Base-by-base conservation (phyloP, 1,140 invertebrate species). In the Formica selysi region DNA sequence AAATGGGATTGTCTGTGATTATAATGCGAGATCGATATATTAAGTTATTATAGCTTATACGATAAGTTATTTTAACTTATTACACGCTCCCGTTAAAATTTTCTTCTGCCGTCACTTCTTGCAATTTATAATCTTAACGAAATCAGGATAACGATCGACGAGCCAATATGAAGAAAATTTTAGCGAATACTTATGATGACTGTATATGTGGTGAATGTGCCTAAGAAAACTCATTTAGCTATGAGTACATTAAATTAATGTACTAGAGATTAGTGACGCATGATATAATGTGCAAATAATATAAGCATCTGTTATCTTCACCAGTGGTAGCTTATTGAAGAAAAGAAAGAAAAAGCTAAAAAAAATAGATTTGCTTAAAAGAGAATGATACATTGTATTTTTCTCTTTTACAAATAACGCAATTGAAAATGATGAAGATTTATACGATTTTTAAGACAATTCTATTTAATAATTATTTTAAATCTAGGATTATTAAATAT, bases 151-250 rank as follows among this genome's bases (percentile, higher is more conserved):
- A 19, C 5, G 32, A 85, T 62, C 41, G 38, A 79, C 73, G 70
- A 73, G 36, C 36, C 51, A 41, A 59, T 13, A 61, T 10, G 79
- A 85, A 64, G 87, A 70, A 85, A 76, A 88, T 85, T 64, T 85
- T 85, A 76, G 44, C 71, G 61, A 64, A 38, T 51, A 59, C 26
- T 85, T 85, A 51, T 38, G 68, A 85, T 79, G 79, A 41, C 79
- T 54, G 81, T 81, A 48, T 74, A 67, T 57, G 64, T 65, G 48
- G 70, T 79, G 16, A 62, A 86, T 61, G 84, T 86, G 79, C 86
- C 64, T 90, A 26, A 68, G 74, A 88, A 84, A 87, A 54, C 79
- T 84, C 70, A 85, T 65, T 79, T 67, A 54, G 29, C 54, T 79
- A 73, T 83, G 51, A 86, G 78, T 71, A 79, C 26, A 68, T 74